These are phyloP conservation scores for Volucella zonaria DNA, from an alignment of 2,888 invertebrate species.

Conservation along the genomic window DNA sequence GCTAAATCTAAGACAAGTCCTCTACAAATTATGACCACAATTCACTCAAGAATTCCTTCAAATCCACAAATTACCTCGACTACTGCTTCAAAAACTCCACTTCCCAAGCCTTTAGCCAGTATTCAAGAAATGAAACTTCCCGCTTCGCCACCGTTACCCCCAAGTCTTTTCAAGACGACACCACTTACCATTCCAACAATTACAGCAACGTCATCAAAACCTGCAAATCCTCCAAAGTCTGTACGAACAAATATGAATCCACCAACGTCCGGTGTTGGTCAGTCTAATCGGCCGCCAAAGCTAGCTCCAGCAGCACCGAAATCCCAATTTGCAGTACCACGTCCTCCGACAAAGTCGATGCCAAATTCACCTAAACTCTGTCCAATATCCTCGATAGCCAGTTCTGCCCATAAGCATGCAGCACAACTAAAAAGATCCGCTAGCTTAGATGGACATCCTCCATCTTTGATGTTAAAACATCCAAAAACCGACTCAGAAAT, in stretches of 20 bases:
- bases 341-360: conserved; percentile 76
- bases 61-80: conserved; percentile 45
- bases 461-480: conserved; percentile 75
- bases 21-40: conserved; percentile 61
- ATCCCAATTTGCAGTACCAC: conserved; percentile 79
- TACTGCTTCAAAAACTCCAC: conserved; percentile 31
- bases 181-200: conserved; percentile 77
- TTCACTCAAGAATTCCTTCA: conserved; percentile 40
- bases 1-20: conserved; percentile 38
- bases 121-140: conserved; percentile 78
- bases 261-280: conserved; percentile 20
- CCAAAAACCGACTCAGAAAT: conserved; percentile 78
- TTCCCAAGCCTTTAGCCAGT: conserved; percentile 74
- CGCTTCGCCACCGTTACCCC: conserved; percentile 81
- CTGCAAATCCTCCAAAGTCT: conserved; percentile 61
- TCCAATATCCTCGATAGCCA: conserved; percentile 80
- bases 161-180: conserved; percentile 80
- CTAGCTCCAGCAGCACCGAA: conserved; percentile 48
- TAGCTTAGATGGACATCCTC: conserved; percentile 79
- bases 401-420: conserved; percentile 79
- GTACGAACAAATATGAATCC: conserved; percentile 54
- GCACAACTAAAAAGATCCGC: conserved; percentile 79
- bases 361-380: conserved; percentile 76
- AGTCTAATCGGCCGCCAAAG: conserved; percentile 61
- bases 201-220: conserved; percentile 64